Evolutionary conservation across 2,113 vertebrate species (phyloP).

Genomic region (Macroglossus sobrinus): DNA sequence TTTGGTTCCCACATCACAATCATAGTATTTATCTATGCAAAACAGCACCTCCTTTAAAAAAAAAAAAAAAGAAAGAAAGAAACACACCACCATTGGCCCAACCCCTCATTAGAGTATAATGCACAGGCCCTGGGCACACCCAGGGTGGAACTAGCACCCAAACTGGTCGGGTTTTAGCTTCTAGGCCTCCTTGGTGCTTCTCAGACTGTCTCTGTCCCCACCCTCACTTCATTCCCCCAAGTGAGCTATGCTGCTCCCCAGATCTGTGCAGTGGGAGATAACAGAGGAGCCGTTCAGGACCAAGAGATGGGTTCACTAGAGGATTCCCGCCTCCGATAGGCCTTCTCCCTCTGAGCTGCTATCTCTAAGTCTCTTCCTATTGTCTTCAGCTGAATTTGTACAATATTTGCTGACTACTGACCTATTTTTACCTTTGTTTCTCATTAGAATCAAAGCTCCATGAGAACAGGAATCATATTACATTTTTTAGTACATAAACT

Average conservation of each 20-base stretch:
- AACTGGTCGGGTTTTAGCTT: not conserved
- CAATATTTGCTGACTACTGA: not conserved
- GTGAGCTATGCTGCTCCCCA: not conserved
- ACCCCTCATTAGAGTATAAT: slow-evolving; percentile 74
- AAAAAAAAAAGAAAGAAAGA: slow-evolving; percentile 23
- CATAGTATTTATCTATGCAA: slow-evolving; percentile 79
- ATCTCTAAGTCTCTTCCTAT: not conserved
- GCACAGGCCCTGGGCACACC: slow-evolving; percentile 63
- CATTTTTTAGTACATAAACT: not conserved
- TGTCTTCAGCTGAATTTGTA: not conserved
- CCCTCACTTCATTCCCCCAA: not conserved
- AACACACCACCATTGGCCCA: slow-evolving; percentile 63
- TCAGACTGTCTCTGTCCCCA: not conserved
- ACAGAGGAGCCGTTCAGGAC: not conserved
- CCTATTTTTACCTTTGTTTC: not conserved
- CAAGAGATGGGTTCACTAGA: not conserved
- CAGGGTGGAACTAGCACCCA: slow-evolving; percentile 39
- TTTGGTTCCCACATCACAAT: slow-evolving; percentile 82
- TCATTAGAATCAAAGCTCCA: not conserved
- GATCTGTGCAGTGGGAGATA: not conserved
- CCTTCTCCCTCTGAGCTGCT: not conserved
- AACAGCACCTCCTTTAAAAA: slow-evolving; percentile 74
- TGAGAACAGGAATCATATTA: not conserved
- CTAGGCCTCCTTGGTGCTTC: not conserved
- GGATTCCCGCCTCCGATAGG: not conserved